Percentiles rank a stretch among this genome's conserved stretches.
Evolutionary conservation across 2,888 invertebrate species (phyloP).

Genomic region (Caenorhabditis panamensis): DNA sequence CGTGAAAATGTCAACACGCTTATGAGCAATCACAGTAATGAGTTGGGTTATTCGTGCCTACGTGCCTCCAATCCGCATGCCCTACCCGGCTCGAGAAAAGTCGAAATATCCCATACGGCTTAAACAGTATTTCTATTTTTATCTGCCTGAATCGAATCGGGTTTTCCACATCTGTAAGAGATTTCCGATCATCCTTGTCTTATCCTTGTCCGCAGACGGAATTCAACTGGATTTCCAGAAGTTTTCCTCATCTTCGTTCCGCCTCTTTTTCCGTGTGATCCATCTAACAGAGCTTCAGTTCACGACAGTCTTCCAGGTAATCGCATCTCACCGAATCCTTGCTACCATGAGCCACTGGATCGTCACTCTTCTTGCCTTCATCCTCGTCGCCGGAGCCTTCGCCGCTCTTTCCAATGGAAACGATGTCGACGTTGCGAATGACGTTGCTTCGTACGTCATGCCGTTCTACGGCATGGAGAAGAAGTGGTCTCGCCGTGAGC

Average conservation of each 20-base stretch:
- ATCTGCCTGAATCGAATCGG: too few relatives aligned
- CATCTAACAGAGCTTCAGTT: not conserved
- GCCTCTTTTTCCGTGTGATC: not conserved
- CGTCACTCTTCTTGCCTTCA: slow-evolving; percentile 47
- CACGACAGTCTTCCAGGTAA: slow-evolving; percentile 28
- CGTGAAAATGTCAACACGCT: not conserved
- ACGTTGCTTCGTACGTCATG: slow-evolving; percentile 37
- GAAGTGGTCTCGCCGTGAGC: slow-evolving; percentile 64
- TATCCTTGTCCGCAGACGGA: slow-evolving; percentile 1
- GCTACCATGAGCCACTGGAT: slow-evolving; percentile 61
- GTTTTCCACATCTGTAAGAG: not conserved
- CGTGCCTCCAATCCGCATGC: slow-evolving; percentile 4
- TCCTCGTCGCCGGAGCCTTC: slow-evolving; percentile 47
- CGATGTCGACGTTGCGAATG: slow-evolving; percentile 37
- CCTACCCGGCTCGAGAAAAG: not conserved
- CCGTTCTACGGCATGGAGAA: slow-evolving; percentile 64
- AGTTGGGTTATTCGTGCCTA: slow-evolving; percentile 10
- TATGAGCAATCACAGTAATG: slow-evolving; percentile 7
- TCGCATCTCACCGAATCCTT: slow-evolving; percentile 30
- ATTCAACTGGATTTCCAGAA: too few relatives aligned
- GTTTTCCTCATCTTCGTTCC: not conserved
- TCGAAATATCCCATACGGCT: not conserved
- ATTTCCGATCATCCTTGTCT: slow-evolving; percentile 10
- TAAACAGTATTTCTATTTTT: not conserved
- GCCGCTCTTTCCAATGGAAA: slow-evolving; percentile 35